These are phyloP conservation scores for Stegophylla sp. DNA, from an alignment of 2,888 invertebrate species.

Conservation along the genomic window DNA sequence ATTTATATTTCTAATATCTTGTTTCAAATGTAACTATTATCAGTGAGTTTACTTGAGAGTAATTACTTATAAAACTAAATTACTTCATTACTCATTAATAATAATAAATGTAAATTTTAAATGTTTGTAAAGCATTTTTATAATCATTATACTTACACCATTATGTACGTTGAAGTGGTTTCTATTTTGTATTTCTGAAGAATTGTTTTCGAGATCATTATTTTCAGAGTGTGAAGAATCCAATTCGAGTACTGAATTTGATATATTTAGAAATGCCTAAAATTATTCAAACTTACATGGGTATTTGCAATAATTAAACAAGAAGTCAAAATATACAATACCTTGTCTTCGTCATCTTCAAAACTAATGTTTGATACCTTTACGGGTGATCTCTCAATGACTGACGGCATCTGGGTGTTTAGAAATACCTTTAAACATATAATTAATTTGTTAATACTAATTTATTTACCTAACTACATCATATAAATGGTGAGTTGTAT, in stretches of 20 bases:
- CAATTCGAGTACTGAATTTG: slow-evolving; percentile 30
- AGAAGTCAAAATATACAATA: background rate
- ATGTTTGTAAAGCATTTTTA: background rate
- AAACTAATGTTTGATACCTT: slow-evolving; percentile 11
- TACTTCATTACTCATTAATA: background rate
- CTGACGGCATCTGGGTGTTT: slow-evolving; percentile 27
- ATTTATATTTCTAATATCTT: background rate
- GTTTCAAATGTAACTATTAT: background rate
- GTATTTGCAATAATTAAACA: background rate
- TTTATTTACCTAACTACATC: background rate
- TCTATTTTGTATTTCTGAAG: background rate
- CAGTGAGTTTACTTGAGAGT: too few species aligned
- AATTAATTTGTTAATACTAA: background rate
- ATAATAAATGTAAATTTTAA: background rate
- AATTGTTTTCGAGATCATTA: background rate
- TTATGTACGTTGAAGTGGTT: background rate
- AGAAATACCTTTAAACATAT: slow-evolving; percentile 40
- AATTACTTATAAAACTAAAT: background rate
- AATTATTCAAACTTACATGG: background rate
- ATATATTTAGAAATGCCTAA: slow-evolving; percentile 23
- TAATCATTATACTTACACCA: background rate
- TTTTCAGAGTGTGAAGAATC: slow-evolving; percentile 10
- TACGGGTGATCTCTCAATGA: background rate
- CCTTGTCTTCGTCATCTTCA: slow-evolving; percentile 29
- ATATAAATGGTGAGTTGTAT: too few species aligned